phyloP scores from a whole-genome alignment of 2,888 invertebrate species.

The Torymus tubicola region DNA sequence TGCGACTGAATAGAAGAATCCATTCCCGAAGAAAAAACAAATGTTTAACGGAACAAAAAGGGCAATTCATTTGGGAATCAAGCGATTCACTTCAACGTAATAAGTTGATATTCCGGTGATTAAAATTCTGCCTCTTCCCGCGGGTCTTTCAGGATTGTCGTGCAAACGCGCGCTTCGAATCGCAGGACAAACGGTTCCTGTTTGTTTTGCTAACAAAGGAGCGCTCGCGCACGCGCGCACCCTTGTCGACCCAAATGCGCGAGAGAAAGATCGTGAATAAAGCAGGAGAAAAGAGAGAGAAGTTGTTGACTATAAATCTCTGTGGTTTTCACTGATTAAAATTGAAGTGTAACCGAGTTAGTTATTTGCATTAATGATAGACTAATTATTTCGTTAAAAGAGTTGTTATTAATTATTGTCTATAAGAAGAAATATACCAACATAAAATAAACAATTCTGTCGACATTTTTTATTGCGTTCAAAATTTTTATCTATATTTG shows the following conservation, averaged over 20 bases:
- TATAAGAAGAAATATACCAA: no score
- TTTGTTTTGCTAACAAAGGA: slow-evolving; percentile 76
- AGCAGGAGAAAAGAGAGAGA: slow-evolving; percentile 17
- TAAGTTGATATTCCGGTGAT: slow-evolving; percentile 73
- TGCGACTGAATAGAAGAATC: no score
- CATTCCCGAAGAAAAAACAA: no score
- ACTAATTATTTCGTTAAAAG: no score
- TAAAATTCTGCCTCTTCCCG: slow-evolving; percentile 69
- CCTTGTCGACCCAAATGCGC: background rate
- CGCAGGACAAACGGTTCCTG: slow-evolving; percentile 74
- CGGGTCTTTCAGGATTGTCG: slow-evolving; percentile 14
- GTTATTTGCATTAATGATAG: background rate
- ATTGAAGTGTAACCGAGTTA: slow-evolving; percentile 18
- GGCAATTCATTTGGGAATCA: slow-evolving; percentile 63
- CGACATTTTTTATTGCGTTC: no score
- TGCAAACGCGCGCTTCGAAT: slow-evolving; percentile 58
- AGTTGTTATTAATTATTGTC: no score
- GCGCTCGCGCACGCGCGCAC: background rate
- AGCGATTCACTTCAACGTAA: slow-evolving; percentile 66
- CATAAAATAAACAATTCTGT: no score
- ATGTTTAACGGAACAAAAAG: background rate
- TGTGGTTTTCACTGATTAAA: no score
- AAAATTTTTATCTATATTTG: no score
- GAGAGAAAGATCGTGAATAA: background rate
- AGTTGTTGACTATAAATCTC: background rate